A percentile compares a stretch with the other conserved stretches of the same genome.
Evolutionary conservation across 2,888 invertebrate species (phyloP).

Genomic region (Bembecia ichneumoniformis): DNA sequence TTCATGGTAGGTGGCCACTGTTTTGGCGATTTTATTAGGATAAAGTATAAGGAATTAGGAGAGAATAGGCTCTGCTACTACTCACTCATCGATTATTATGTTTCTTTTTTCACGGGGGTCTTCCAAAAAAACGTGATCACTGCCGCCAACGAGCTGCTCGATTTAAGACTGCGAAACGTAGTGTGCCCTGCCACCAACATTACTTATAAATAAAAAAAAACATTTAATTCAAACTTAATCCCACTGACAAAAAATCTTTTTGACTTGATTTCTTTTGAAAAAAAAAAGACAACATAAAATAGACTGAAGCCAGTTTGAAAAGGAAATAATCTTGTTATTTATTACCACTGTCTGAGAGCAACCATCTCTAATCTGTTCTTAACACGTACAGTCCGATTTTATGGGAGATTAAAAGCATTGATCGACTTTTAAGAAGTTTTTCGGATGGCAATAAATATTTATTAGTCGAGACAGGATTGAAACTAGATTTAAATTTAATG

Average conservation of each 20-base stretch:
- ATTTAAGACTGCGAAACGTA: too few relatives aligned
- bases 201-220: not conserved
- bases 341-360: slow-evolving; percentile 51
- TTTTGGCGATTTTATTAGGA: too few relatives aligned
- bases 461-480: slow-evolving; percentile 25
- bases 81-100: not conserved
- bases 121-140: too few relatives aligned
- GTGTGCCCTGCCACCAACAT: too few relatives aligned
- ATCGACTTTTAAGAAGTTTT: slow-evolving; percentile 51
- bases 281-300: slow-evolving; percentile 34
- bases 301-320: slow-evolving; percentile 49
- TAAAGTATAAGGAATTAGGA: not conserved
- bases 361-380: slow-evolving; percentile 60
- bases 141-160: too few relatives aligned
- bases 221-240: slow-evolving; percentile 28
- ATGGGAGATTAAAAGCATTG: slow-evolving; percentile 58
- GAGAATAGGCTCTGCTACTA: not conserved
- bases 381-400: slow-evolving; percentile 57
- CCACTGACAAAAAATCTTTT: slow-evolving; percentile 42
- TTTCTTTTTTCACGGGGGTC: too few relatives aligned
- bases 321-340: slow-evolving; percentile 70
- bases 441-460: slow-evolving; percentile 41
- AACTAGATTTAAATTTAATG: slow-evolving; percentile 35
- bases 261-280: slow-evolving; percentile 47
- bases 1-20: too few relatives aligned